Conservation (phyloP, 2,113 vertebrate species). For the Phaethon lepturus region DNA sequence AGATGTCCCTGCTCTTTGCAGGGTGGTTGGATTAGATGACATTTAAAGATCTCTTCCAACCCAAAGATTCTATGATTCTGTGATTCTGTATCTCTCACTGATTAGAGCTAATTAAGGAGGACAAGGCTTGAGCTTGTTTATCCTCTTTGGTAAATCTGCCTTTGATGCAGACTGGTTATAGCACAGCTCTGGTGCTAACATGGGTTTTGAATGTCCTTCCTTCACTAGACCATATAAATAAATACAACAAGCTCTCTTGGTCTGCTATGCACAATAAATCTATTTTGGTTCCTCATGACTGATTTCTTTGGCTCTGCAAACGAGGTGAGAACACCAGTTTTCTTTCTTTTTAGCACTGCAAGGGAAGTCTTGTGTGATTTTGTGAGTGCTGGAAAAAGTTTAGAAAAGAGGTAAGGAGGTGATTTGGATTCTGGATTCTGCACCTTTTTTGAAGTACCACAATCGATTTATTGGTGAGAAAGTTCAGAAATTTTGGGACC, state of each 20-base stretch:
- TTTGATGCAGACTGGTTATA: conserved; percentile 13
- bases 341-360: conserved; percentile 27
- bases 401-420: background rate
- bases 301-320: conserved; percentile 20
- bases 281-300: conserved; percentile 41
- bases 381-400: background rate
- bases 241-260: background rate
- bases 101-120: conserved; percentile 35
- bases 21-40: no score
- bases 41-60: no score
- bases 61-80: no score
- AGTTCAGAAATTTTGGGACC: background rate
- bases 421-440: background rate
- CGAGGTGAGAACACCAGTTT: conserved; percentile 5
- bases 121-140: background rate
- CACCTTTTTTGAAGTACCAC: background rate
- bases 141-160: background rate
- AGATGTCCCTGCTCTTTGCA: no score
- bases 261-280: conserved; percentile 7
- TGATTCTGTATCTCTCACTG: background rate
- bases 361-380: conserved; percentile 25
- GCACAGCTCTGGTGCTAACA: background rate
- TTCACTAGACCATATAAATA: conserved; percentile 18
- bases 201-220: background rate
- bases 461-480: background rate